A percentile compares a stretch with the other conserved stretches of the same genome.
Evolutionary conservation across 2,888 invertebrate species (phyloP).

Genomic region (Cylloceria caligata): DNA sequence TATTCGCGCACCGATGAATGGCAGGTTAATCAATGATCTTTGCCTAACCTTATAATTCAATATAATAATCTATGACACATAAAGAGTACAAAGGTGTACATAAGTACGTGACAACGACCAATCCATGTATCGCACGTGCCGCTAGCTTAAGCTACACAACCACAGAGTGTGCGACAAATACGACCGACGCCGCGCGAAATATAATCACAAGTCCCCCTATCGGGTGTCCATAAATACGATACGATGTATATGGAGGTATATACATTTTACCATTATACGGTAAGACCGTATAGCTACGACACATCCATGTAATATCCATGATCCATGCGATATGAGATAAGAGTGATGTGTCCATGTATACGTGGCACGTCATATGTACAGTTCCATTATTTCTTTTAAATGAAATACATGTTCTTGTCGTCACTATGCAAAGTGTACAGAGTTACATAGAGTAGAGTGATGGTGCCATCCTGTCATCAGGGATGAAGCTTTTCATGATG

Average conservation of each 20-base stretch:
- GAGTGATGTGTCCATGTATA: too few species aligned
- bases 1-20: not conserved
- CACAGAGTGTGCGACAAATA: slow-evolving; percentile 13
- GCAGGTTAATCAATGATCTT: slow-evolving; percentile 15
- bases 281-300: too few species aligned
- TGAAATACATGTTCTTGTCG: too few species aligned
- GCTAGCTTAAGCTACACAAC: slow-evolving; percentile 54
- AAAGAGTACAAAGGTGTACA: slow-evolving; percentile 69
- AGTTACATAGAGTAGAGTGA: too few species aligned
- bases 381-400: too few species aligned
- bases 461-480: too few species aligned
- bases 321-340: too few species aligned
- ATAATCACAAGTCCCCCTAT: slow-evolving; percentile 3
- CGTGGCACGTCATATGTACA: too few species aligned
- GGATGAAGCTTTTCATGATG: too few species aligned
- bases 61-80: slow-evolving; percentile 68
- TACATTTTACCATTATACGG: too few species aligned
- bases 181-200: slow-evolving; percentile 40
- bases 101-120: slow-evolving; percentile 70
- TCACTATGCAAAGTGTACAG: too few species aligned
- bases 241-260: too few species aligned
- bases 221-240: not conserved
- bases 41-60: slow-evolving; percentile 72
- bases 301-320: slow-evolving; percentile 5
- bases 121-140: slow-evolving; percentile 75